Percentiles rank a stretch among this genome's conserved stretches.
These are phyloP conservation scores for Hoplostethus atlanticus DNA, from an alignment of 2,797 vertebrate species.

Conservation along the genomic window DNA sequence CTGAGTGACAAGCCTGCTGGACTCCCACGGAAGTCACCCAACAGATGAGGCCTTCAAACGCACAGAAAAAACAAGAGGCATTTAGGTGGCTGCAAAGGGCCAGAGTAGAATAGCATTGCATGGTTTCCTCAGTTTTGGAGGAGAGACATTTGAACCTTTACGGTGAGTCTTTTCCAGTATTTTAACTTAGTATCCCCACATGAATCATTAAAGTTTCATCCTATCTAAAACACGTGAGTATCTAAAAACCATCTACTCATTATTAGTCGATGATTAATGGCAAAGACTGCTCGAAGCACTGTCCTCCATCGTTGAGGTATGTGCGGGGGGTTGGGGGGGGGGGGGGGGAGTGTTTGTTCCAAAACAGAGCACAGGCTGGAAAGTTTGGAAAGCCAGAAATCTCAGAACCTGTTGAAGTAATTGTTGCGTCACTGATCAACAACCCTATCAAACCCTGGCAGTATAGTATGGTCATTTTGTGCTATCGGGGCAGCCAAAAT, in stretches of 20 bases:
- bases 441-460: background rate
- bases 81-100: conserved; percentile 58
- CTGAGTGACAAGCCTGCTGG: conserved; percentile 77
- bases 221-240: background rate
- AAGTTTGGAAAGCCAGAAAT: background rate
- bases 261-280: background rate
- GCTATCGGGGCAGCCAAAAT: background rate
- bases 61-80: conserved; percentile 64
- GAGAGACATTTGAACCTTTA: background rate
- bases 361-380: too few relatives aligned
- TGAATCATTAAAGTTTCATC: background rate
- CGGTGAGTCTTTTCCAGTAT: background rate
- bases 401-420: background rate
- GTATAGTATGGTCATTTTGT: background rate
- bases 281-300: too few relatives aligned
- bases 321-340: too few relatives aligned
- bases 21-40: conserved; percentile 75
- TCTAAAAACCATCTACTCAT: background rate
- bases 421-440: background rate
- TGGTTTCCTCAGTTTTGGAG: conserved; percentile 24
- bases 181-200: background rate
- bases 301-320: too few relatives aligned
- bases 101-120: conserved; percentile 46
- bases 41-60: conserved; percentile 73
- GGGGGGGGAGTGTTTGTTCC: too few relatives aligned